Conservation (phyloP, 2,797 vertebrate species). For the Argya squamiceps region DNA sequence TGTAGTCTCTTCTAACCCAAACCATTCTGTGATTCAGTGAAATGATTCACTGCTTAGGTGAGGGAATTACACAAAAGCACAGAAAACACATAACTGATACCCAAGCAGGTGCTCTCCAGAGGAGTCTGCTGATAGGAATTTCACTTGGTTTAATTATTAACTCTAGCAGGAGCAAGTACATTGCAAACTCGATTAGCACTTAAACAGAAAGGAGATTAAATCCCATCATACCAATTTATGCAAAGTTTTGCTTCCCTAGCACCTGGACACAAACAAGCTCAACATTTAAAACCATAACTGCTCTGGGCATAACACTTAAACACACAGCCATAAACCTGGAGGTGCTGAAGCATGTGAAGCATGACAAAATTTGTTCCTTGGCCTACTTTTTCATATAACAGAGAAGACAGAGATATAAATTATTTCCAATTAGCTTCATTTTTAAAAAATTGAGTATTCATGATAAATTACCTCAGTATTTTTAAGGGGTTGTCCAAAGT, state of each 20-base stretch:
- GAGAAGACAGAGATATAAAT: not conserved
- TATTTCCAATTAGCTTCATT: not conserved
- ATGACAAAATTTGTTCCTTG: not conserved
- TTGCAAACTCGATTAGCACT: not conserved
- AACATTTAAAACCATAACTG: not conserved
- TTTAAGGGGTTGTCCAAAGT: not conserved
- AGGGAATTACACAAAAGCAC: not conserved
- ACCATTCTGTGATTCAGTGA: not conserved
- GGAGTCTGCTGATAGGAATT: not conserved
- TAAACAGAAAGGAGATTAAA: not conserved
- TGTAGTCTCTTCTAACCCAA: not conserved
- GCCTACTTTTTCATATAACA: not conserved
- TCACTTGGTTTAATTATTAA: not conserved
- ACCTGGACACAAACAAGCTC: not conserved
- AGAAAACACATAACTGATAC: not conserved
- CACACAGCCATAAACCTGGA: not conserved
- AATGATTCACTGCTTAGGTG: not conserved
- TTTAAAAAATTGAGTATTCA: not conserved
- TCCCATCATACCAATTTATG: not conserved
- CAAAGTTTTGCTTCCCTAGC: not conserved
- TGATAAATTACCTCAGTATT: not conserved
- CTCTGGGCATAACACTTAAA: not conserved
- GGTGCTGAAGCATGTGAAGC: not conserved
- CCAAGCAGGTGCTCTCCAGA: not conserved
- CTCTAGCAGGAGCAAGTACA: not conserved